Base-by-base conservation (phyloP, 2,888 invertebrate genomes). In the Oscheius sp. region DNA sequence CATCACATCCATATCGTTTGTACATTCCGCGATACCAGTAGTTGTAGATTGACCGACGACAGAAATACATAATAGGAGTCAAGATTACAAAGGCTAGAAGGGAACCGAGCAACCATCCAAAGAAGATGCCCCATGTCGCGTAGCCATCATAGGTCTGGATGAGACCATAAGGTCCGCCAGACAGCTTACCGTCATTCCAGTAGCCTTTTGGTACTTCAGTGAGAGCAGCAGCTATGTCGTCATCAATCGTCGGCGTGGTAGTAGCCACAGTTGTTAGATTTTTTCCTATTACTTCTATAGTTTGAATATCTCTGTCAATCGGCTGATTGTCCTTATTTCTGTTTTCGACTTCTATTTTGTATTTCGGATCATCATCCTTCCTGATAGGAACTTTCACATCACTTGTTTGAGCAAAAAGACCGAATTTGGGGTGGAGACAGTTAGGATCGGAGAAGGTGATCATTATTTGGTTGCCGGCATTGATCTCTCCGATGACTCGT, bases 1-100 rank as follows among this genome's bases (percentile, higher is more conserved):
- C 69, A 33, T 73, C 73, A 36, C 71, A 71, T 30, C 73, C 71
- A 57, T 73, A 73, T 8, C 73, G 63, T 49, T 69, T 71, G 69
- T 67, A 73, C 71, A 73, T 73, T 71, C 73, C 73, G 14, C 71
- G 71, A 45, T 73, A 73, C 61, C 61, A 61, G 32, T 44, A 12
- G 45, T 22, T 30, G 47, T 61, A 61, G 32, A 61, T 28, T 22
- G 44, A 44, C 2, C 61, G 44, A 28, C 61, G 44, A 20, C 38
- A 41, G n/a, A 61, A 44, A 17, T 26, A 61, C 45, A 61, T 47
- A 24, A 44, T 17, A 2, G 47, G 44, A 2, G 61, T 47, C 47
- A 61, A 20, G 28, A 30, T 24, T 20, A 22, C 9, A 1, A 44
- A 24, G 9, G 45, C 61, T 1, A 24, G n/a, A 12, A 61, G 32